phyloP scores from a whole-genome alignment of 1,140 invertebrate genomes.

The Temnothorax curvispinosus region DNA sequence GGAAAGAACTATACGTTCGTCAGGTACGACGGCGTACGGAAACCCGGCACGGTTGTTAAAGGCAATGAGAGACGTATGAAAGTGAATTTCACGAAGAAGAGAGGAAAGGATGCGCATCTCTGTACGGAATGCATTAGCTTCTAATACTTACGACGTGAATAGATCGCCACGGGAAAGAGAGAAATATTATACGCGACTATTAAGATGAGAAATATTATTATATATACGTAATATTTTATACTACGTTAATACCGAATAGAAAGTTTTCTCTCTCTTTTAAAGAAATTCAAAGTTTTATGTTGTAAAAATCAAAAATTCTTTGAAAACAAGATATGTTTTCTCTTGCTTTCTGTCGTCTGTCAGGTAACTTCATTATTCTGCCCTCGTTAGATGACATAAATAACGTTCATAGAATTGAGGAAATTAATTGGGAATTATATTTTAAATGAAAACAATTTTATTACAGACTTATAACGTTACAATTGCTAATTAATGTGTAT shows the following conservation, averaged over 20 bases:
- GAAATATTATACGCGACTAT: not conserved
- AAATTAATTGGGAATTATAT: not conserved
- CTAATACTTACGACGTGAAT: not conserved
- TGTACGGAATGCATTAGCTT: not conserved
- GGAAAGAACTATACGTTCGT: slow-evolving; percentile 34
- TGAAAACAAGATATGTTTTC: not conserved
- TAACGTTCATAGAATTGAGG: not conserved
- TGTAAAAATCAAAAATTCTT: not conserved
- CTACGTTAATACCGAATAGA: not conserved
- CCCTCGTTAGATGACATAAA: not conserved
- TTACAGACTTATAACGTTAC: not conserved
- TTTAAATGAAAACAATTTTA: slow-evolving; percentile 67
- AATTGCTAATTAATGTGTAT: not conserved
- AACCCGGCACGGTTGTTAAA: slow-evolving; percentile 29
- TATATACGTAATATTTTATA: not conserved
- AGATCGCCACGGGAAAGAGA: not conserved
- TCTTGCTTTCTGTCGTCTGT: not conserved
- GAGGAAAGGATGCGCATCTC: not conserved
- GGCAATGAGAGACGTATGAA: slow-evolving; percentile 33
- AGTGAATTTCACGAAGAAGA: slow-evolving; percentile 30
- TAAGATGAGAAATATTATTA: not conserved
- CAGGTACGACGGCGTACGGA: slow-evolving; percentile 10
- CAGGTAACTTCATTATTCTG: not conserved
- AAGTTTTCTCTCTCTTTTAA: not conserved
- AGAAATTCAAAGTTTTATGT: not conserved